Percentiles rank a stretch among this genome's conserved stretches.
These are phyloP conservation scores for Drymonia ruficornis DNA, from an alignment of 2,888 invertebrate species.

Conservation along the genomic window DNA sequence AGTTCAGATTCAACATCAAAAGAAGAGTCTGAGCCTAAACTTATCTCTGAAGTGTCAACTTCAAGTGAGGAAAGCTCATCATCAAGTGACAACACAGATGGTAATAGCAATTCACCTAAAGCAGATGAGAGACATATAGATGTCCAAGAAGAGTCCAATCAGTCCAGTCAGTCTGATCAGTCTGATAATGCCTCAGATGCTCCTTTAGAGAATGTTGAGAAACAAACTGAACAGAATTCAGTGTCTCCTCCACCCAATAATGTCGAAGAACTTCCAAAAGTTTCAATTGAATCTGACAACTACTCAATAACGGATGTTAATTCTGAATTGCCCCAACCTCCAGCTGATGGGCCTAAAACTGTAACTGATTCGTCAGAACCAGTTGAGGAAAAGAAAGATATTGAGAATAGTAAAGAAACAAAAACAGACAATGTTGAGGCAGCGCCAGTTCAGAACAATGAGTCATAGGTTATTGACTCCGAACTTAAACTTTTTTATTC, in stretches of 20 bases:
- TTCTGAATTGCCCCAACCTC: conserved; percentile 62
- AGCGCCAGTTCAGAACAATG: conserved; percentile 27
- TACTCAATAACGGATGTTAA: conserved; percentile 76
- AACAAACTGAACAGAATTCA: conserved; percentile 32
- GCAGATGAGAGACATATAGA: conserved; percentile 58
- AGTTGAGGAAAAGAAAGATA: conserved; percentile 32
- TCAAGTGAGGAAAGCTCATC: conserved; percentile 79
- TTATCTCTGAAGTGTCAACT: conserved; percentile 66
- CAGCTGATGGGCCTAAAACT: conserved; percentile 34
- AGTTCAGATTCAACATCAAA: conserved; percentile 68
- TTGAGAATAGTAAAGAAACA: conserved; percentile 36
- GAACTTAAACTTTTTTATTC: conserved; percentile 26
- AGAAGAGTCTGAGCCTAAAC: conserved; percentile 66
- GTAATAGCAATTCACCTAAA: conserved; percentile 77
- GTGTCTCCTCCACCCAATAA: conserved; percentile 22
- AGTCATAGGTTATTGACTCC: conserved; percentile 25
- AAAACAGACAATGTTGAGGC: conserved; percentile 39
- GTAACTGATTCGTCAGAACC: conserved; percentile 18
- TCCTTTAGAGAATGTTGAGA: conserved; percentile 32
- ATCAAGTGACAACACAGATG: conserved; percentile 77
- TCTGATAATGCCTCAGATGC: conserved; percentile 35
- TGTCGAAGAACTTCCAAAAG: conserved; percentile 39
- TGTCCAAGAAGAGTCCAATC: conserved; percentile 58
- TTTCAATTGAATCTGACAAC: conserved; percentile 62
- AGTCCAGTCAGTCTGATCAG: conserved; percentile 43